Conservation (phyloP, 35 echinoderm and acorn worm species). For the Apostichopus japonicus region DNA sequence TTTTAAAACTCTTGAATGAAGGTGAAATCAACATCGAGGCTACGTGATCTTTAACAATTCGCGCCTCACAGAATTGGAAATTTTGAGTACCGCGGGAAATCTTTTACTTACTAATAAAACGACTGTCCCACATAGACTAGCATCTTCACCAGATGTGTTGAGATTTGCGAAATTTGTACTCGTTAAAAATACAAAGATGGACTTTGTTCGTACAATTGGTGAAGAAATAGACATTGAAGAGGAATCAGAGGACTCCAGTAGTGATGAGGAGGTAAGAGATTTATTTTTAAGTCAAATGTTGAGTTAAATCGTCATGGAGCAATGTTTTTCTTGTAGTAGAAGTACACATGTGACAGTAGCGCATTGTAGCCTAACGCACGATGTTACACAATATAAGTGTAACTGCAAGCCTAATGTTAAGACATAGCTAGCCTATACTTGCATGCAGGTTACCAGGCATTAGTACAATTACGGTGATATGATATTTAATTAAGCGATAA, state of each 20-base stretch:
- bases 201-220: slow-evolving; percentile 85
- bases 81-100: slow-evolving; percentile 28
- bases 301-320: background rate
- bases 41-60: slow-evolving; percentile 15
- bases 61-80: background rate
- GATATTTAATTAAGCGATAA: too few species aligned
- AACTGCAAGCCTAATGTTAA: too few species aligned
- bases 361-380: background rate
- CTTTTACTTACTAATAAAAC: background rate
- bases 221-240: slow-evolving; percentile 83
- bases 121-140: background rate
- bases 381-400: too few species aligned
- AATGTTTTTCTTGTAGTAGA: background rate
- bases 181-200: slow-evolving; percentile 8
- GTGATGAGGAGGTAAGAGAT: slow-evolving; percentile 80
- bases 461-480: too few species aligned
- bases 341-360: background rate
- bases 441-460: too few species aligned
- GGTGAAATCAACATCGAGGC: too few species aligned
- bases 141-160: too few species aligned
- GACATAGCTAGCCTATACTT: too few species aligned
- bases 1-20: too few species aligned
- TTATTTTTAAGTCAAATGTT: background rate
- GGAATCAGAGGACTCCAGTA: slow-evolving; percentile 83
- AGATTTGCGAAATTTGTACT: background rate